Evolutionary conservation across 1,140 invertebrate species (phyloP).

Genomic region (Cotesia typhae): DNA sequence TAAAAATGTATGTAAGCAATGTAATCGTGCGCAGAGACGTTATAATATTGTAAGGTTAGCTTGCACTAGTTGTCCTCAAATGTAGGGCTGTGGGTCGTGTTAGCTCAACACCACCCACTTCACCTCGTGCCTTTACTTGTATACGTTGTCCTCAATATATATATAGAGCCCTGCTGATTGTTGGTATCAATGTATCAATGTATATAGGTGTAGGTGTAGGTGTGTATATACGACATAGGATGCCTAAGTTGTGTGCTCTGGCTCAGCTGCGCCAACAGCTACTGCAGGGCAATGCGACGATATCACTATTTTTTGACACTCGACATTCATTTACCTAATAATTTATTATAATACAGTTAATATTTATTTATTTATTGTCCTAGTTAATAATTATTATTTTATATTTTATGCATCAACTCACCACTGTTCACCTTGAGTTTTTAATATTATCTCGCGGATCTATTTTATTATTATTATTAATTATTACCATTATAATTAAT

Average conservation of each 20-base stretch:
- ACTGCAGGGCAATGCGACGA: slow-evolving; percentile 43
- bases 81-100: slow-evolving; percentile 66
- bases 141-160: not conserved
- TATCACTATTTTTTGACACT: slow-evolving; percentile 30
- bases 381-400: no score
- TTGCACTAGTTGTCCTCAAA: slow-evolving; percentile 55
- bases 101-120: slow-evolving; percentile 28
- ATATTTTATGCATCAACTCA: no score
- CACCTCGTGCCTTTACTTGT: not conserved
- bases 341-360: no score
- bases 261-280: slow-evolving; percentile 58
- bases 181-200: not conserved
- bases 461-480: no score
- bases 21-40: no score
- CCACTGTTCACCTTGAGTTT: no score
- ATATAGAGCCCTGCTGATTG: not conserved
- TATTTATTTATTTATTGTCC: no score
- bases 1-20: slow-evolving; percentile 8
- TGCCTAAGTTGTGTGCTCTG: slow-evolving; percentile 40
- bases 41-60: slow-evolving; percentile 53
- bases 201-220: no score
- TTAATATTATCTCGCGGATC: no score
- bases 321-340: not conserved
- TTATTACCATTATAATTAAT: no score
- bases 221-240: no score